Conservation (phyloP, 2,888 invertebrate species). For the Tubulanus polymorphus region DNA sequence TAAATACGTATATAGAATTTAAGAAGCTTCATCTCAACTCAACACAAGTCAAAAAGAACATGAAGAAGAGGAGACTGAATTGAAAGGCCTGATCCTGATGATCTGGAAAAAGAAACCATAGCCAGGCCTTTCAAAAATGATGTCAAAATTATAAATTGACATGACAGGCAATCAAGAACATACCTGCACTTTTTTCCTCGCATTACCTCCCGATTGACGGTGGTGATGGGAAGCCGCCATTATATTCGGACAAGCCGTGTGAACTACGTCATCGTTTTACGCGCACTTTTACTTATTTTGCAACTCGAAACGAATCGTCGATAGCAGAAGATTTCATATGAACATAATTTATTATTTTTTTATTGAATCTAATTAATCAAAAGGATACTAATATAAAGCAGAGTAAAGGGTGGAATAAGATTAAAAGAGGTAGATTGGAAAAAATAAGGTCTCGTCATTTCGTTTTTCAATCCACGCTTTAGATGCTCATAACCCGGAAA, state of each 20-base stretch:
- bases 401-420: too few relatives aligned
- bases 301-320: too few relatives aligned
- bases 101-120: neutral
- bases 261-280: constrained; percentile 19
- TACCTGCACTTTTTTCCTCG: constrained; percentile 47
- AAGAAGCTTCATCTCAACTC: neutral
- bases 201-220: constrained; percentile 33
- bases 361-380: too few relatives aligned
- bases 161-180: neutral
- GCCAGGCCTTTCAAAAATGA: neutral
- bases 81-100: too few relatives aligned
- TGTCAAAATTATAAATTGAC: neutral
- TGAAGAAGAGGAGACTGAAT: neutral
- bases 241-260: constrained; percentile 26
- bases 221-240: constrained; percentile 32
- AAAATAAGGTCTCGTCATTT: too few relatives aligned
- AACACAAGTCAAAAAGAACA: neutral
- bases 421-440: too few relatives aligned
- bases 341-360: too few relatives aligned
- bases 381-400: too few relatives aligned
- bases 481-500: too few relatives aligned
- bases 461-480: too few relatives aligned
- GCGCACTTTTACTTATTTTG: constrained; percentile 11
- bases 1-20: too few relatives aligned
- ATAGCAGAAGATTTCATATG: too few relatives aligned